A percentile compares a stretch with the other conserved stretches of the same genome.
phyloP scores from a whole-genome alignment of 2,888 invertebrate genomes.

The Endotricha flammealis region DNA sequence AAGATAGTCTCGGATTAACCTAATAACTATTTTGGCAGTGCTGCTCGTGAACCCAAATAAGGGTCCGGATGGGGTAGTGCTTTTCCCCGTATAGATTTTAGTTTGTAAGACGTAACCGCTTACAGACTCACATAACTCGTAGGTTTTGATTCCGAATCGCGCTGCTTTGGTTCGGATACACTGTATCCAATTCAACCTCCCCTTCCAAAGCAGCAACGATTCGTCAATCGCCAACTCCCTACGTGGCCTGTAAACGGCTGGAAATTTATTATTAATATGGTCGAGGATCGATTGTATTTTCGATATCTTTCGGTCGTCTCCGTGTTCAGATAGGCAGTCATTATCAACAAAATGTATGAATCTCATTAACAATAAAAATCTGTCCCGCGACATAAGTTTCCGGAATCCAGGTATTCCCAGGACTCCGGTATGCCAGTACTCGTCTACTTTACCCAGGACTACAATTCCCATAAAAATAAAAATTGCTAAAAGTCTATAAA shows the following conservation, averaged over 20 bases:
- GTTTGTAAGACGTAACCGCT: slow-evolving; percentile 20
- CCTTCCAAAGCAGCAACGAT: slow-evolving; percentile 28
- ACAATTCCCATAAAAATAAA: slow-evolving; percentile 10
- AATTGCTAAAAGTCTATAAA: slow-evolving; percentile 7
- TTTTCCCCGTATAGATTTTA: slow-evolving; percentile 18
- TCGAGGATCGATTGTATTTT: slow-evolving; percentile 17
- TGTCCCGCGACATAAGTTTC: slow-evolving; percentile 11
- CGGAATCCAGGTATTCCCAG: slow-evolving; percentile 16
- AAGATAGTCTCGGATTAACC: no score
- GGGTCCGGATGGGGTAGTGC: no score
- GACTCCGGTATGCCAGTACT: slow-evolving; percentile 16
- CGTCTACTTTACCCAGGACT: slow-evolving; percentile 8
- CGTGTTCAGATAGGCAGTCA: background rate
- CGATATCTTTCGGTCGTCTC: slow-evolving; percentile 8
- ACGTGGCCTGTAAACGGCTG: slow-evolving; percentile 10
- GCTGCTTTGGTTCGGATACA: slow-evolving; percentile 30
- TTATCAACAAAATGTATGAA: slow-evolving; percentile 21
- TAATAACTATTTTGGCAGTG: no score
- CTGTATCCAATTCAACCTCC: slow-evolving; percentile 25
- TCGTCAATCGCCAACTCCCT: slow-evolving; percentile 20
- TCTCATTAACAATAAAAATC: slow-evolving; percentile 12
- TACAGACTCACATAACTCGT: slow-evolving; percentile 27
- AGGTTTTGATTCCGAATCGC: slow-evolving; percentile 27
- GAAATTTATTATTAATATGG: slow-evolving; percentile 13
- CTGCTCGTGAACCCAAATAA: no score